These are phyloP conservation scores for Drosophila nr. fundita DNA, from an alignment of 2,888 invertebrate genomes.

Conservation along the genomic window DNA sequence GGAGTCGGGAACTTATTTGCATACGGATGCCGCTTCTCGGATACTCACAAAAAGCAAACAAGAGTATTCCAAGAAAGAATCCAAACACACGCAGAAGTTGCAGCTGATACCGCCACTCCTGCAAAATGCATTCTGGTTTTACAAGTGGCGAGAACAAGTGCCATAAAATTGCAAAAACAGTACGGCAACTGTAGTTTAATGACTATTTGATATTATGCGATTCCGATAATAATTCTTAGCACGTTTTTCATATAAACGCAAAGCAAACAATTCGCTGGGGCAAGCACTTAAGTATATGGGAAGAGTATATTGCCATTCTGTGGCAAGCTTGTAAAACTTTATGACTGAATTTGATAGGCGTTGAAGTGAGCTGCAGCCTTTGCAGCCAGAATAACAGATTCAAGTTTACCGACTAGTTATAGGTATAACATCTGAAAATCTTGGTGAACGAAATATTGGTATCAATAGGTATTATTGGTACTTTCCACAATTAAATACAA, in stretches of 20 bases:
- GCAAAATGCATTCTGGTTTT: constrained; percentile 63
- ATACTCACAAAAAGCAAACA: constrained; percentile 29
- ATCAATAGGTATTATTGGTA: neutral
- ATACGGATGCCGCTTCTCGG: constrained; percentile 20
- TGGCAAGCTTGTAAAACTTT: constrained; percentile 33
- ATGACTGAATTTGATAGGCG: constrained; percentile 31
- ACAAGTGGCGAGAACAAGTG: constrained; percentile 62
- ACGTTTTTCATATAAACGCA: constrained; percentile 12
- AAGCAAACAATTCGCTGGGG: neutral
- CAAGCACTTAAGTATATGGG: constrained; percentile 5
- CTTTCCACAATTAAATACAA: neutral
- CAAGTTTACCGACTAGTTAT: neutral
- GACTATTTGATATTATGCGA: constrained; percentile 38
- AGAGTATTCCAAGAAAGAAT: constrained; percentile 11
- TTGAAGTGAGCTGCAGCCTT: neutral
- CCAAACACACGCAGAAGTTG: neutral
- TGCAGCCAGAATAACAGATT: neutral
- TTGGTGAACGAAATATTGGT: neutral
- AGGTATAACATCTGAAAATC: neutral
- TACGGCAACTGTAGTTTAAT: constrained; percentile 29
- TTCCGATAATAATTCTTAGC: constrained; percentile 41
- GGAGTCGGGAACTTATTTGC: constrained; percentile 11
- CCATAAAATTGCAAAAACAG: constrained; percentile 39
- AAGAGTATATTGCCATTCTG: constrained; percentile 9
- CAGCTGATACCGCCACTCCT: constrained; percentile 38